Percentiles rank a stretch among this genome's conserved stretches.
phyloP scores from a whole-genome alignment of 2,888 invertebrate species.

The Auanema sp. region DNA sequence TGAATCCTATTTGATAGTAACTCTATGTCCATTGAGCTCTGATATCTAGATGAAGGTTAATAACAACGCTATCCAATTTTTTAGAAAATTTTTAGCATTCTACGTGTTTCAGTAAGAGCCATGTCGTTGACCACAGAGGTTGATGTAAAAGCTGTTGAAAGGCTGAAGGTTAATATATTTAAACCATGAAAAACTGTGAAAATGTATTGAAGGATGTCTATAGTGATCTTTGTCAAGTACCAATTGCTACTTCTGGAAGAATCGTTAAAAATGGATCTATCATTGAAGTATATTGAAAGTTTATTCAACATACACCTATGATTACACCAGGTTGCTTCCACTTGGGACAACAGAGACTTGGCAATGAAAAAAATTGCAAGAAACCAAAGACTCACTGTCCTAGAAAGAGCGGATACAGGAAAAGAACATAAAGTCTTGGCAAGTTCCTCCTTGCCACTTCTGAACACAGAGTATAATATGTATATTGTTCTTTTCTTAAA shows the following conservation, averaged over 20 bases:
- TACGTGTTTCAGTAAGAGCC: background rate
- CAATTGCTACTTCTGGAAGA: constrained; percentile 38
- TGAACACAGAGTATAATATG: constrained; percentile 39
- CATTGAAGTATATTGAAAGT: constrained; percentile 11
- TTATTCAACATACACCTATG: too few species aligned
- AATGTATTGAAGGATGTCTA: constrained; percentile 35
- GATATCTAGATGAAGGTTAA: background rate
- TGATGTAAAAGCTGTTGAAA: constrained; percentile 40
- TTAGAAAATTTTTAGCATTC: background rate
- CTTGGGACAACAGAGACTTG: constrained; percentile 53
- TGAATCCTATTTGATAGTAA: too few species aligned
- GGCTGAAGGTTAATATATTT: constrained; percentile 27
- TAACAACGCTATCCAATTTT: constrained; percentile 2
- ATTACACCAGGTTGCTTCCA: constrained; percentile 46
- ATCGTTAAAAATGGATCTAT: constrained; percentile 23
- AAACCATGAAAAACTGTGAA: background rate
- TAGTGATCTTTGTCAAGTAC: constrained; percentile 47
- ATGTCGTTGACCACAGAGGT: constrained; percentile 25
- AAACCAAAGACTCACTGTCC: constrained; percentile 30
- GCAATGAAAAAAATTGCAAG: constrained; percentile 42
- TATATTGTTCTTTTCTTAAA: background rate
- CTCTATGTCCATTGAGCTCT: too few species aligned
- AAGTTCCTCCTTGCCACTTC: constrained; percentile 36
- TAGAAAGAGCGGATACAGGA: constrained; percentile 22
- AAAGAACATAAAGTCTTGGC: constrained; percentile 31